These are phyloP conservation scores for Zophobas morio DNA, from an alignment of 1,140 invertebrate species.

Conservation along the genomic window DNA sequence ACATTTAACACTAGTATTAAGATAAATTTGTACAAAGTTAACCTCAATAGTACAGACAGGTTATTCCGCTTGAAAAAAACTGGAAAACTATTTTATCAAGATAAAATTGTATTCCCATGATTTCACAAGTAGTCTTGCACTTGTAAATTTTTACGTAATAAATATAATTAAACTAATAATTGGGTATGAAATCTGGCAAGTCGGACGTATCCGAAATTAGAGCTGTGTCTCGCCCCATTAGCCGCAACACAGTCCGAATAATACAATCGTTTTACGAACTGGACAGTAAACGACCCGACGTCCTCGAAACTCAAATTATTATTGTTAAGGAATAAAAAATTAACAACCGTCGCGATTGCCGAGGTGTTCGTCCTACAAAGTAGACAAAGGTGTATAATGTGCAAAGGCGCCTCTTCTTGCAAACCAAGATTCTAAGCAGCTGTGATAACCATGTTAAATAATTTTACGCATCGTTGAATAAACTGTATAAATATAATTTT, in stretches of 20 bases:
- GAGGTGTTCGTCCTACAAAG: slow-evolving; percentile 27
- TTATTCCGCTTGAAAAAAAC: no score
- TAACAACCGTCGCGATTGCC: slow-evolving; percentile 33
- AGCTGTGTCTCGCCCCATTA: neutral
- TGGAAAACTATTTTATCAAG: no score
- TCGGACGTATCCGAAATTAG: no score
- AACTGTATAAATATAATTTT: slow-evolving; percentile 48
- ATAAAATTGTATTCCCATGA: no score
- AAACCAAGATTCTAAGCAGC: slow-evolving; percentile 38
- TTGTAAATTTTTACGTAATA: no score
- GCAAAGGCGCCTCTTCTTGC: slow-evolving; percentile 37
- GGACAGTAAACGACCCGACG: slow-evolving; percentile 29
- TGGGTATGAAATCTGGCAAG: no score
- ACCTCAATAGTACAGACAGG: no score
- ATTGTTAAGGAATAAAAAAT: slow-evolving; percentile 33
- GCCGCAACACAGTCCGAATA: slow-evolving; percentile 1
- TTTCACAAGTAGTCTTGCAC: no score
- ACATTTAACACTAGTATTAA: no score
- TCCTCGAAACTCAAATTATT: slow-evolving; percentile 35
- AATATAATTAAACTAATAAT: no score
- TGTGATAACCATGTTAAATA: slow-evolving; percentile 44
- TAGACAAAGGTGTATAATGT: slow-evolving; percentile 37
- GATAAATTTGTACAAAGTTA: no score
- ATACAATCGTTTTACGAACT: slow-evolving; percentile 23
- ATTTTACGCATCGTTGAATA: slow-evolving; percentile 48